Evolutionary conservation across 2,888 invertebrate species (phyloP), one percentile per base, ranked within the genome.

Genomic region (Chrysomela aeneicollis): DNA sequence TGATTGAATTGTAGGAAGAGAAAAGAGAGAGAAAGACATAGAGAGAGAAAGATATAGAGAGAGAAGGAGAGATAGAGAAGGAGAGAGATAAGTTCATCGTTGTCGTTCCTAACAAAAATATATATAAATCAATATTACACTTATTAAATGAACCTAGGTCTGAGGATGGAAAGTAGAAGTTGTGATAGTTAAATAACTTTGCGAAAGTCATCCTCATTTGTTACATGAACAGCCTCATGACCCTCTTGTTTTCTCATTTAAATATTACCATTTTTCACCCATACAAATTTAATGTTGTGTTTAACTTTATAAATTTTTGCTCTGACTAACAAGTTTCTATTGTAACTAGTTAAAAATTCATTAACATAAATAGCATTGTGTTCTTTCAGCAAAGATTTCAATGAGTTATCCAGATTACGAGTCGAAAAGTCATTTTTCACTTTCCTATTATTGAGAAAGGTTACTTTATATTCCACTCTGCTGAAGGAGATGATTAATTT

Each of bases 321-420:
- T 49, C 15, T 22, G 22, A 17, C 49, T 49, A 49, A 12, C 22
- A 49, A 49, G 15, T 3, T 49, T 49, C 15, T 22, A 49, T 49
- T 49, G 49, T 49, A 12, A 21, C 12, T 49, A 22, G 49, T 49
- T 19, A 19, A 12, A 49, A 49, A 49, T 49, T 49, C 49, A 49
- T 49, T 49, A 19, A 49, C 49, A 17, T 49, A 49, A 49, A 49
- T 49, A 49, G n/a, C 19, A 49, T 49, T 49, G 19, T 49, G 49
- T 49, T 49, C 19, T 49, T 22, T 49, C 9, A 19, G 15, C 21
- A 49, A 49, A 49, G 49, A 49, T 49, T 49, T 49, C 49, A 49
- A 49, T 6, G n/a, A 49, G 22, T 49, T 19, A 49, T 49, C 49
- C 49, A 49, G 15, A 49, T 49, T 49, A 19, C 49, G 12, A 49